Conservation (phyloP, 2,113 vertebrate species). For the Alligator sinensis region DNA sequence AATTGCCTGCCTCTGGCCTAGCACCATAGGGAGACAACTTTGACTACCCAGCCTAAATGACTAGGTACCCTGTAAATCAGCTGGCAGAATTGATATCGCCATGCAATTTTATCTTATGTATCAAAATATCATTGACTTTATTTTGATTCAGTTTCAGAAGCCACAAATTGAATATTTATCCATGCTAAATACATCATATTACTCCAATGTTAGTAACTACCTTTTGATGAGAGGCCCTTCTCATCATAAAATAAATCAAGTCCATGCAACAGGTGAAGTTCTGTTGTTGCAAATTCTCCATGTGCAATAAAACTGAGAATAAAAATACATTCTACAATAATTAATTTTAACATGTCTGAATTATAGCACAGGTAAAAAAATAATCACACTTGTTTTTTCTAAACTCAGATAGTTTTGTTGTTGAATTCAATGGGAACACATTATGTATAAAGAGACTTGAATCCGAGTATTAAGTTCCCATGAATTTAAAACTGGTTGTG, state of each 20-base stretch:
- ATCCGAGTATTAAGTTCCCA: fast-evolving
- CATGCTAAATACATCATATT: not conserved
- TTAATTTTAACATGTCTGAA: not conserved
- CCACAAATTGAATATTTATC: not conserved
- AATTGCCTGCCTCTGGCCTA: too few species aligned
- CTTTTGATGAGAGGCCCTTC: not conserved
- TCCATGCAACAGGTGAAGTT: not conserved
- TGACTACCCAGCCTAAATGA: too few species aligned
- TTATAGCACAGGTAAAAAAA: not conserved
- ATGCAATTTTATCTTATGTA: not conserved
- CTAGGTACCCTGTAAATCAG: too few species aligned
- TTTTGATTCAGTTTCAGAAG: not conserved
- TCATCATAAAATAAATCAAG: not conserved
- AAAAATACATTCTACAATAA: not conserved
- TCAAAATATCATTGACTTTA: not conserved
- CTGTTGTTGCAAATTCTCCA: not conserved
- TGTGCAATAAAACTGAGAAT: too few species aligned
- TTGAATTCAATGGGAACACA: not conserved
- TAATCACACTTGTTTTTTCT: not conserved
- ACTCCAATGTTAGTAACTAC: not conserved
- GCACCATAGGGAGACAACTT: too few species aligned
- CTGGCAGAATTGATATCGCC: too few species aligned
- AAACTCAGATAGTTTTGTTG: not conserved
- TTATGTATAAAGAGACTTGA: not conserved
- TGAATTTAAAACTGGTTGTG: not conserved